Conservation (phyloP, 1,140 invertebrate genomes). For the Drosophila arizonae region DNA sequence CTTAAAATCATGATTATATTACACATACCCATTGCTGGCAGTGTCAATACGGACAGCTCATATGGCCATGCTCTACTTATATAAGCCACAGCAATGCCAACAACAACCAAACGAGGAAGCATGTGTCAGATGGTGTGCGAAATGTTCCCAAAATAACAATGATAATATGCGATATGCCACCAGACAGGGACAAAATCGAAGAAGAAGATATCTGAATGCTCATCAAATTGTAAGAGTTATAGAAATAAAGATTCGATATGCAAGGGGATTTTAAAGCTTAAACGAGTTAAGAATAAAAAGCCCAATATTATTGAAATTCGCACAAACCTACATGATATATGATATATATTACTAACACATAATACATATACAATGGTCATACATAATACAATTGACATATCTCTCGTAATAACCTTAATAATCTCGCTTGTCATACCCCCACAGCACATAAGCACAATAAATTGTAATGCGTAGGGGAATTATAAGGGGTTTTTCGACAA, state of each 20-base stretch:
- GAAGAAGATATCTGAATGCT: background rate
- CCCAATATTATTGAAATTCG: no score
- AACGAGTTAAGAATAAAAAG: no score
- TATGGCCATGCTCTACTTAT: constrained; percentile 5
- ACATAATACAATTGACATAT: background rate
- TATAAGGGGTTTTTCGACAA: background rate
- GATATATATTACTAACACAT: background rate
- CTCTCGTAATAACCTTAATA: background rate
- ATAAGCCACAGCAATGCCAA: constrained; percentile 34
- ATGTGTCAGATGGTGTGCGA: constrained; percentile 71
- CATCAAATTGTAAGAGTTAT: no score
- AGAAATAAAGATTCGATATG: no score
- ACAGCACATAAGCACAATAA: background rate
- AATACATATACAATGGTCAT: background rate
- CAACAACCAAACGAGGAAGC: constrained; percentile 8
- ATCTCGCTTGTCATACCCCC: background rate
- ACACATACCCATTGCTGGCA: constrained; percentile 56
- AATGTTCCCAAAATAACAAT: constrained; percentile 59
- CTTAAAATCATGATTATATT: constrained; percentile 74
- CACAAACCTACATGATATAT: background rate
- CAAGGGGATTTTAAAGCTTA: no score
- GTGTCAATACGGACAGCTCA: constrained; percentile 37
- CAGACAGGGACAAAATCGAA: background rate
- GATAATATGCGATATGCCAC: constrained; percentile 6
- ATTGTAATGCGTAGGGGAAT: background rate